phyloP scores from a whole-genome alignment of 2,113 vertebrate species.

The Hyla sarda region DNA sequence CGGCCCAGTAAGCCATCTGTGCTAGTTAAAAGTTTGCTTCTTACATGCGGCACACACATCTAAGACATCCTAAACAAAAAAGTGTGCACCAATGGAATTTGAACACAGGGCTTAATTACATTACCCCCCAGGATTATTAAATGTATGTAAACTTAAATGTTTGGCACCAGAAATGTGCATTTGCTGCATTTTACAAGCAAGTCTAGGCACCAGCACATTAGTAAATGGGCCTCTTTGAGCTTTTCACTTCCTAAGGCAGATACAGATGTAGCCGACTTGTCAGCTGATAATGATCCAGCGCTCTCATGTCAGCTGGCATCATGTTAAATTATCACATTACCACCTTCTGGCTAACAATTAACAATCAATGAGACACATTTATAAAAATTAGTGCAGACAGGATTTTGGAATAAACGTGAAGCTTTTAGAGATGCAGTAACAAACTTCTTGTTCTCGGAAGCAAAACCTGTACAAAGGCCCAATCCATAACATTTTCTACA shows the following conservation, averaged over 20 bases:
- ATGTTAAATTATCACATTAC: neutral
- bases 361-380: neutral
- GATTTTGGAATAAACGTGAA: neutral
- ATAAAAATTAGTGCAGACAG: neutral
- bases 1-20: too few relatives aligned
- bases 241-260: neutral
- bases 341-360: slow-evolving; percentile 1
- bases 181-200: too few relatives aligned
- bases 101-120: too few relatives aligned
- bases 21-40: too few relatives aligned
- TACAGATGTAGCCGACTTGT: neutral
- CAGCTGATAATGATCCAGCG: neutral
- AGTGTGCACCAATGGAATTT: too few relatives aligned
- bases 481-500: neutral
- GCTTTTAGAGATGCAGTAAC: neutral
- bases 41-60: too few relatives aligned
- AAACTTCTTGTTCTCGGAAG: neutral
- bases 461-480: neutral
- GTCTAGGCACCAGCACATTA: too few relatives aligned
- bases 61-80: too few relatives aligned
- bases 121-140: too few relatives aligned
- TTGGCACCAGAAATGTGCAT: too few relatives aligned
- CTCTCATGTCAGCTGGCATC: neutral
- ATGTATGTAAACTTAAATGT: too few relatives aligned
- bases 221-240: neutral